Conservation (phyloP, 2,113 vertebrate genomes). For the Mirza zaza region DNA sequence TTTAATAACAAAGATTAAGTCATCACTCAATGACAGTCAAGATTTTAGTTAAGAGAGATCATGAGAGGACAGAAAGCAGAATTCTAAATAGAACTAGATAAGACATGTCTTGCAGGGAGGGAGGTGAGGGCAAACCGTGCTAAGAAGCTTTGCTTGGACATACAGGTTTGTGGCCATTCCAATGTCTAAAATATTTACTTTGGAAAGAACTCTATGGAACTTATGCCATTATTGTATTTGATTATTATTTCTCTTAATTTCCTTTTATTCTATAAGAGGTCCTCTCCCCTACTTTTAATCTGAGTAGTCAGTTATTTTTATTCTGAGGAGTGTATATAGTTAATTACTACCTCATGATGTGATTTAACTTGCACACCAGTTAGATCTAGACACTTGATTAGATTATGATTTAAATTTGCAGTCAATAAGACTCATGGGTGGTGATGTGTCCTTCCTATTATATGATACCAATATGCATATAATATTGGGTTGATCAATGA, state of each 20-base stretch:
- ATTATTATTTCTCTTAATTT: background rate
- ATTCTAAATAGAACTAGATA: conserved; percentile 79
- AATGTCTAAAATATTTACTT: background rate
- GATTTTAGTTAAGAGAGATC: conserved; percentile 69
- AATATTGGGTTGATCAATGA: background rate
- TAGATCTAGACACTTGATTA: background rate
- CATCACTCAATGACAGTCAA: conserved; percentile 78
- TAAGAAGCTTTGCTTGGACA: conserved; percentile 54
- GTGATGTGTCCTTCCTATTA: background rate
- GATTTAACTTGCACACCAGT: background rate
- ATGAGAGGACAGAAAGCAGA: conserved; percentile 50
- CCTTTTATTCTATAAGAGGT: background rate
- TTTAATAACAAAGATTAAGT: conserved; percentile 82
- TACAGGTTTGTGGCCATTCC: background rate
- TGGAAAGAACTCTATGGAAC: background rate
- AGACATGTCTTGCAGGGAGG: conserved; percentile 66
- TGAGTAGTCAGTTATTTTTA: background rate
- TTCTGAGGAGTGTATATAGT: background rate
- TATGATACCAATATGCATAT: background rate
- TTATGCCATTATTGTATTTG: background rate
- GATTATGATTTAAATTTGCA: background rate
- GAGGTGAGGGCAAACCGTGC: conserved; percentile 39
- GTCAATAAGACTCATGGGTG: background rate
- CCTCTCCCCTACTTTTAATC: background rate
- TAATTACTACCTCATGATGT: background rate